Evolutionary conservation across 2,888 invertebrate species (phyloP).

Genomic region (Urechis unicinctus): DNA sequence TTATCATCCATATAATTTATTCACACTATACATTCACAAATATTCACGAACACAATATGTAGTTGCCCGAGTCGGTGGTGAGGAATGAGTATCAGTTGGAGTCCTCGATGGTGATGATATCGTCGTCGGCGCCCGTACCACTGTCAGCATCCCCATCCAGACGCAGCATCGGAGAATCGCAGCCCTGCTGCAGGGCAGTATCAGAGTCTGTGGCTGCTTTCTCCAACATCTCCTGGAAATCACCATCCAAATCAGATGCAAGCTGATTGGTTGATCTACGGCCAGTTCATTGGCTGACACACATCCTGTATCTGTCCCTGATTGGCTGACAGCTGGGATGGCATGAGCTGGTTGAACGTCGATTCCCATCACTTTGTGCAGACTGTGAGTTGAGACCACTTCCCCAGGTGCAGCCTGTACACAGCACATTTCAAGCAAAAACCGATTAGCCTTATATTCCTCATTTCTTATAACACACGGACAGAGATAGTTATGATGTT

Average conservation of each 20-base stretch:
- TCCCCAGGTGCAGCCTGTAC: slow-evolving; percentile 11
- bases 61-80: too few species aligned
- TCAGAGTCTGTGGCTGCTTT: not conserved
- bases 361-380: slow-evolving; percentile 7
- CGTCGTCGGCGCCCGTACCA: not conserved
- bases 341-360: not conserved
- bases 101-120: not conserved
- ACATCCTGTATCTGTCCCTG: too few species aligned
- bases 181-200: not conserved
- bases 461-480: too few species aligned
- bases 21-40: too few species aligned
- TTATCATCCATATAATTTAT: too few species aligned
- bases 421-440: not conserved
- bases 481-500: not conserved
- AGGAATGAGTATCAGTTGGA: too few species aligned
- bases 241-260: slow-evolving; percentile 1
- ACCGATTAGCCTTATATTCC: not conserved
- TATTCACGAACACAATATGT: too few species aligned
- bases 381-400: slow-evolving; percentile 2
- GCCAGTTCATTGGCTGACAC: too few species aligned
- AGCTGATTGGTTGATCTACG: too few species aligned
- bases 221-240: slow-evolving; percentile 5
- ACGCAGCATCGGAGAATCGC: not conserved
- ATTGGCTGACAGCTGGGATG: too few species aligned
- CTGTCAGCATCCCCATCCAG: not conserved